Base-by-base conservation (phyloP, 2,797 vertebrate genomes). In the Etheostoma nigrum region DNA sequence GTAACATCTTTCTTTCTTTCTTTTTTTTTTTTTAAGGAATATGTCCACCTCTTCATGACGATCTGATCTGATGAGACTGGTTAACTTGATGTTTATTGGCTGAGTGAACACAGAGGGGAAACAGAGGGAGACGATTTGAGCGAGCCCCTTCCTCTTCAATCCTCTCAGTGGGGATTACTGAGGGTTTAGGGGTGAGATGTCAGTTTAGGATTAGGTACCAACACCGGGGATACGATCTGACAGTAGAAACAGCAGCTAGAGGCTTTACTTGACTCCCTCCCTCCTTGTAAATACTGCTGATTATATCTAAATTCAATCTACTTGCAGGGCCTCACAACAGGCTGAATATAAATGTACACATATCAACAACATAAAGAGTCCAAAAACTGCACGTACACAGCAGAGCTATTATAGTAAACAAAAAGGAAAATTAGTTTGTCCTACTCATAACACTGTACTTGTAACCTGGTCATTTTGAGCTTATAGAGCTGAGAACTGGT, bases 141-240 rank as follows among this genome's bases (percentile, higher is more conserved):
- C 12, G 30, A 64, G 64, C 64, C 79, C 79, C 74, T 42, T 77
- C 67, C 81, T 27, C 33, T 57, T 72, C 82, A 79, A 61, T 81
- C 83, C 80, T 66, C 81, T 87, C 81, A 79, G 49, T 9, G 0
- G 63, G 74, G 85, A 89, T 87, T 86, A 87, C 53, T 5, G 66
- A 64, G 79, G 83, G 68, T 76, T 88, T 79, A 84, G 71, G 68
- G 74, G 55, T 6, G 65, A 83, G 72, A 74, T 79, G 87, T 84
- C 79, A 57, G 42, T 81, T 69, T 23, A 23, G 84, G 84, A 86
- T 88, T 82, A 84, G 30, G 61, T 16, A 3, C 58, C 59, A 52
- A 81, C 74, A 68, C 58, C 5, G 53, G 16, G 57, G 70, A 86
- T 51, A 36, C 23, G 49, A 18, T 14, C 59, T 82, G 84, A 86